Percentiles rank a stretch among this genome's conserved stretches.
phyloP scores from a whole-genome alignment of 2,113 vertebrate genomes.

The Anser cygnoides region DNA sequence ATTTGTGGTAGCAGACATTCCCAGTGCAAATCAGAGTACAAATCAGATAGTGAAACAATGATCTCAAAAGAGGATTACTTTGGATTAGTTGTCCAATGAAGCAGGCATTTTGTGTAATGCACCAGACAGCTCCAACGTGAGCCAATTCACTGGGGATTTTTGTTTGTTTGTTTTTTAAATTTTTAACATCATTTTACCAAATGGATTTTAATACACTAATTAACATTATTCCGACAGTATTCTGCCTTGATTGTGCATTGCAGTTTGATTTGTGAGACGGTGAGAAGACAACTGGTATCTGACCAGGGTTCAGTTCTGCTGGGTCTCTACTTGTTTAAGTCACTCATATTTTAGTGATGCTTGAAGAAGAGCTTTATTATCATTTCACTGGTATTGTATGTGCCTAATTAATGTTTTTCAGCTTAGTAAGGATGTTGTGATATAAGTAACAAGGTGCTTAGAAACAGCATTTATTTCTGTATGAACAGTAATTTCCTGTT shows the following conservation, averaged over 20 bases:
- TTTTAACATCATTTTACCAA: background rate
- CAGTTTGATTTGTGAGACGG: background rate
- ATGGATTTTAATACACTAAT: background rate
- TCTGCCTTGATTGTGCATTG: background rate
- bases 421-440: background rate
- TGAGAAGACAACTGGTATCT: background rate
- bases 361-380: background rate
- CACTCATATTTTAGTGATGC: background rate
- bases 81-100: slow-evolving; percentile 49
- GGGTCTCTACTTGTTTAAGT: background rate
- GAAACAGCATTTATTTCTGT: background rate
- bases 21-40: slow-evolving; percentile 1
- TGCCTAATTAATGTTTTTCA: background rate
- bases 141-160: background rate
- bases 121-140: background rate
- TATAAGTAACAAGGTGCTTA: background rate
- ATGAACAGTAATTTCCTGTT: rapidly evolving
- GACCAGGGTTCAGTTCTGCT: background rate
- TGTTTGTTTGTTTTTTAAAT: background rate
- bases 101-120: slow-evolving; percentile 35
- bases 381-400: background rate
- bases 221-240: background rate
- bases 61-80: slow-evolving; percentile 60
- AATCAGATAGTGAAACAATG: slow-evolving; percentile 4
- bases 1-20: slow-evolving; percentile 28